phyloP scores from a whole-genome alignment of 2,888 invertebrate genomes.

The Plebejus melissa region DNA sequence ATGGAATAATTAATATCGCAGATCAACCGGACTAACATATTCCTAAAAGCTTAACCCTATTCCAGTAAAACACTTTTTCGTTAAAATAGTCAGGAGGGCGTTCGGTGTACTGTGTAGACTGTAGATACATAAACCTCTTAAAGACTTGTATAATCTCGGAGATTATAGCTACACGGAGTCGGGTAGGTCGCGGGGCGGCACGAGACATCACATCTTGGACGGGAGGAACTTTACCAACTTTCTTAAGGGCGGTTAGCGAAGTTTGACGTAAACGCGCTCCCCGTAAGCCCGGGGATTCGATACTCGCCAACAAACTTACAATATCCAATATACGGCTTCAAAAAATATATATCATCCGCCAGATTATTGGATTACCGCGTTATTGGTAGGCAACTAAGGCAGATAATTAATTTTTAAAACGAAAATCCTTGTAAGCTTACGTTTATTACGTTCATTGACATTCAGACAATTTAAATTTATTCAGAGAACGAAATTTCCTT shows the following conservation, averaged over 20 bases:
- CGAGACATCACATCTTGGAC: conserved; percentile 65
- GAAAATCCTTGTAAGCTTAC: background rate
- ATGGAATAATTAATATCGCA: too few species aligned
- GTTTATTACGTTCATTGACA: background rate
- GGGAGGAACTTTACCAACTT: conserved; percentile 73
- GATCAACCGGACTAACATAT: background rate
- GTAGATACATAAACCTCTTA: conserved; percentile 68
- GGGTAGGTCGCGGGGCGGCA: conserved; percentile 46
- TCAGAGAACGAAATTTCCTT: background rate
- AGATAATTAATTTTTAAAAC: conserved; percentile 1
- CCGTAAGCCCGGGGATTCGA: conserved; percentile 72
- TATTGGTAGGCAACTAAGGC: background rate
- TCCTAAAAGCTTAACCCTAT: background rate
- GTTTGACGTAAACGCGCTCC: conserved; percentile 74
- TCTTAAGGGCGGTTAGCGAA: conserved; percentile 75
- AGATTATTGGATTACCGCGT: conserved; percentile 18
- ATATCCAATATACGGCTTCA: conserved; percentile 54
- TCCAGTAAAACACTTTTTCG: background rate
- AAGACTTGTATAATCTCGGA: conserved; percentile 72
- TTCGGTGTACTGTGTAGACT: conserved; percentile 45
- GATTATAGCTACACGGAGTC: conserved; percentile 73
- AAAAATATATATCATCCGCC: conserved; percentile 33
- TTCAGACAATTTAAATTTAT: background rate
- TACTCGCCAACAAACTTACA: conserved; percentile 58
- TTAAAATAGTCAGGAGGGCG: background rate